Evolutionary conservation across 2,113 vertebrate genomes (phyloP).

Genomic region (Elephantulus edwardii): DNA sequence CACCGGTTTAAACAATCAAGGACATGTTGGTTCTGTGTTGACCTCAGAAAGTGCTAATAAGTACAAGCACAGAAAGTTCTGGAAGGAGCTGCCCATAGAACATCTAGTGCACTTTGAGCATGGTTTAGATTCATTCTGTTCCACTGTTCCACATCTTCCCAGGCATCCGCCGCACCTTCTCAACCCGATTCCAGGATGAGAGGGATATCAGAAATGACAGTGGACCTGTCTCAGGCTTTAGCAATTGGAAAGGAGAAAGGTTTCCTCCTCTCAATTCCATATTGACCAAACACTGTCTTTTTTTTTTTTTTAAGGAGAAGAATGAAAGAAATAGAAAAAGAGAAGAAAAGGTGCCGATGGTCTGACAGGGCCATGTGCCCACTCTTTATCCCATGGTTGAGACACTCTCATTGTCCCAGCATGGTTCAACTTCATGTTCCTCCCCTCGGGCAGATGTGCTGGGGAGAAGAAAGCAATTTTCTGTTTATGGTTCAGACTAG

Average conservation of each 20-base stretch:
- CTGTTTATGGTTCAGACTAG: not conserved
- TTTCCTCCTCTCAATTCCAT: not conserved
- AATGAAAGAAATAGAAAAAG: not conserved
- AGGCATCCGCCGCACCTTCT: not conserved
- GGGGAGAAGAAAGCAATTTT: not conserved
- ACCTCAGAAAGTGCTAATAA: not conserved
- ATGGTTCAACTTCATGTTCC: not conserved
- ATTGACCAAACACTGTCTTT: not conserved
- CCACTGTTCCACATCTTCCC: not conserved
- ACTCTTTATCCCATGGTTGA: not conserved
- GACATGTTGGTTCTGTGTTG: not conserved
- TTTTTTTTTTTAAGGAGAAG: no score
- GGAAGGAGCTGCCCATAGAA: not conserved
- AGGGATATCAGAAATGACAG: not conserved
- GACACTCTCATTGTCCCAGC: not conserved
- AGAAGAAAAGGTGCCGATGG: no score
- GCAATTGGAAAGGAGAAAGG: not conserved
- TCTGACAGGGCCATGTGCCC: not conserved
- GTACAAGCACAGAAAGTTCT: no score
- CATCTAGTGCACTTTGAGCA: not conserved
- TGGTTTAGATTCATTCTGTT: not conserved
- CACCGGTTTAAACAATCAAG: not conserved
- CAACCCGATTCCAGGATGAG: not conserved
- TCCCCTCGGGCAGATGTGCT: not conserved
- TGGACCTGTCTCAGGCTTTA: not conserved